Evolutionary conservation across 2,888 invertebrate genomes (phyloP), one percentile per base, ranked within the genome.

Genomic region (Phyto melanocephala): DNA sequence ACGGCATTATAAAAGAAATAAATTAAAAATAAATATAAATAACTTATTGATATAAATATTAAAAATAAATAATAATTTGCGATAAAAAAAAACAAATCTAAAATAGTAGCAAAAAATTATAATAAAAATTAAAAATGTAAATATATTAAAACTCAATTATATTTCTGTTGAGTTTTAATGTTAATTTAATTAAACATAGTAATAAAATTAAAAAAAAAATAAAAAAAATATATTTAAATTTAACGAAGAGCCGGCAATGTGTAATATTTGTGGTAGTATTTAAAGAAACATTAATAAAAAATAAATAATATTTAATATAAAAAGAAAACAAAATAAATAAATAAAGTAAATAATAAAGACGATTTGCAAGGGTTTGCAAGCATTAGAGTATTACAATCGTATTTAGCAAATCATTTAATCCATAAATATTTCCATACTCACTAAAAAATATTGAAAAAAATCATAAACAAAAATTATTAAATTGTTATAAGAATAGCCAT

Each of bases 271-370:
- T 80, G 81, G 72, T 79, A 81, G 71, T 76, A 80, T 37, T 50
- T 47, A 67, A 65, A 76, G 22, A 22, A 72, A 75, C 52, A 75
- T 37, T 54, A 71, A 50, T 35, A 37, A 82, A 28, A 72, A 81
- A 47, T 50, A 77, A 71, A 33, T 56, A 54, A 54, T 54, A 60
- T 28, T 45, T 22, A 67, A 15, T 54, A 60, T 84, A 86, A 63
- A 79, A 68, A 71, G 81, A 78, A 52, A 83, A 54, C 17, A 82
- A 35, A 76, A 58, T 24, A 60, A 76, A 58, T 74, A 45, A 76
- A 75, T 83, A 77, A 81, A 83, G 85, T 89, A 90, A 88, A 89
- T 89, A 22, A 47, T 35, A 89, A 90, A 89, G 88, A 88, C 89
- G 88, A 89, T 88, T 89, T 89, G 88, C 58, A 58, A 79, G 50